Percentiles rank a stretch among this genome's conserved stretches.
These are phyloP conservation scores for Toxonevra muliebris DNA, from an alignment of 2,888 invertebrate genomes.

Conservation along the genomic window DNA sequence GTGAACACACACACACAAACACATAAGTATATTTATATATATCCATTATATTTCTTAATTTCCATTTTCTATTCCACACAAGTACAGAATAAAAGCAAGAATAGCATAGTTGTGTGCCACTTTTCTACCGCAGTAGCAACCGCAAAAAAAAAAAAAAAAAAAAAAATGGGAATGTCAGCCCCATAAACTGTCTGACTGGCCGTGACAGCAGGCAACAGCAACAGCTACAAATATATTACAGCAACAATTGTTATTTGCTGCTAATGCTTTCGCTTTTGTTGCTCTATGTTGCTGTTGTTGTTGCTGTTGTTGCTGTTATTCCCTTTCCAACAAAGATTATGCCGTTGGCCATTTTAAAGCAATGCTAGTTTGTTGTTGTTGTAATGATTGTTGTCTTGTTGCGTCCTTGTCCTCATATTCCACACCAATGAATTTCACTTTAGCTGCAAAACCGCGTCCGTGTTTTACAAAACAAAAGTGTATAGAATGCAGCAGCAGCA, in stretches of 20 bases:
- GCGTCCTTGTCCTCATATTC: slow-evolving; percentile 23
- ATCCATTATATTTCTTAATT: slow-evolving; percentile 1
- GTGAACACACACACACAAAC: too few relatives aligned
- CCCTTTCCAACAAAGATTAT: too few relatives aligned
- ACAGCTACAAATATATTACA: background rate
- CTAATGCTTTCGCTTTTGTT: background rate
- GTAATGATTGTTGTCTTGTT: too few relatives aligned
- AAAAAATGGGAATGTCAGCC: background rate
- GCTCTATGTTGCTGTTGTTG: too few relatives aligned
- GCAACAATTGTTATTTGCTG: too few relatives aligned
- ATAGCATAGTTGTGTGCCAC: slow-evolving; percentile 4
- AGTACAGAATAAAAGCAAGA: background rate
- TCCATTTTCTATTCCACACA: slow-evolving; percentile 6
- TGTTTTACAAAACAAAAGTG: background rate
- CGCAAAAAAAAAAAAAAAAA: background rate
- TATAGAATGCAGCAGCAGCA: background rate
- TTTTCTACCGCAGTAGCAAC: background rate
- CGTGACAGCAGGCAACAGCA: background rate
- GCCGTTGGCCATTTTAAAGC: slow-evolving; percentile 3
- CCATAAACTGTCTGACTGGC: background rate
- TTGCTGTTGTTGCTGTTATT: too few relatives aligned
- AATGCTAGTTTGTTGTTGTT: background rate
- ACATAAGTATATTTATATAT: too few relatives aligned
- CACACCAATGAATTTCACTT: slow-evolving; percentile 3
- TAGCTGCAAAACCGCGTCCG: background rate